Conservation (phyloP, 2,888 invertebrate genomes). For the Plutella xylostella region DNA sequence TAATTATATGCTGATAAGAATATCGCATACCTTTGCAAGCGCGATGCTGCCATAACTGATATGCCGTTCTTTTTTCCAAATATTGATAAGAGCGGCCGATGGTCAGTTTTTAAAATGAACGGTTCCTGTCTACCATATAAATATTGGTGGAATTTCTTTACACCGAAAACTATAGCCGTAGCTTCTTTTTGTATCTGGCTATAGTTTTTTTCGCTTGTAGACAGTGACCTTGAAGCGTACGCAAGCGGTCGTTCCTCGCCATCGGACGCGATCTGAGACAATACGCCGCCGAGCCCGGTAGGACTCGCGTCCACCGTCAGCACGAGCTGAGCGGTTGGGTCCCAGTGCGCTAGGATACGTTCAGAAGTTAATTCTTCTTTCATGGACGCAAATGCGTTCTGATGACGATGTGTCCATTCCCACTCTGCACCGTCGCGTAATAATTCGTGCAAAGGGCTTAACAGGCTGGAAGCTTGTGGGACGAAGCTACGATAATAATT, state of each 20-base stretch:
- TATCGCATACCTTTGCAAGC: too few relatives aligned
- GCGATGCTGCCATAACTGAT: too few relatives aligned
- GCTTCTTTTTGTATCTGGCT: slow-evolving; percentile 14
- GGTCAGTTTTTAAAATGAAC: slow-evolving; percentile 9
- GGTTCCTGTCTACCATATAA: slow-evolving; percentile 8
- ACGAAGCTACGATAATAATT: too few relatives aligned
- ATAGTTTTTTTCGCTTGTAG: slow-evolving; percentile 10
- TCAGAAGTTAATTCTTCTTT: slow-evolving; percentile 9
- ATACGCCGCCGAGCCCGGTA: neutral
- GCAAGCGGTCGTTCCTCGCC: too few relatives aligned
- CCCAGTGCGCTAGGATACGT: slow-evolving; percentile 14
- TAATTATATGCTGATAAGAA: neutral
- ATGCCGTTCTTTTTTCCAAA: slow-evolving; percentile 9
- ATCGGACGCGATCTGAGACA: neutral
- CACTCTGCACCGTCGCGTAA: neutral
- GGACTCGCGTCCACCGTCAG: neutral
- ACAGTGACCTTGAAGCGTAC: too few relatives aligned
- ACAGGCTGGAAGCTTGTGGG: slow-evolving; percentile 14
- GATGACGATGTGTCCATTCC: slow-evolving; percentile 9
- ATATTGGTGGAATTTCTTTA: slow-evolving; percentile 13
- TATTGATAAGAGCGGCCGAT: slow-evolving; percentile 10
- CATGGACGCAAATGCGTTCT: slow-evolving; percentile 2
- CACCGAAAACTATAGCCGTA: slow-evolving; percentile 15
- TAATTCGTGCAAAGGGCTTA: neutral
- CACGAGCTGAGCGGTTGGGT: slow-evolving; percentile 5